Conservation (phyloP, 64 coral and sea anemone species). For the Cladopsammia gracilis region DNA sequence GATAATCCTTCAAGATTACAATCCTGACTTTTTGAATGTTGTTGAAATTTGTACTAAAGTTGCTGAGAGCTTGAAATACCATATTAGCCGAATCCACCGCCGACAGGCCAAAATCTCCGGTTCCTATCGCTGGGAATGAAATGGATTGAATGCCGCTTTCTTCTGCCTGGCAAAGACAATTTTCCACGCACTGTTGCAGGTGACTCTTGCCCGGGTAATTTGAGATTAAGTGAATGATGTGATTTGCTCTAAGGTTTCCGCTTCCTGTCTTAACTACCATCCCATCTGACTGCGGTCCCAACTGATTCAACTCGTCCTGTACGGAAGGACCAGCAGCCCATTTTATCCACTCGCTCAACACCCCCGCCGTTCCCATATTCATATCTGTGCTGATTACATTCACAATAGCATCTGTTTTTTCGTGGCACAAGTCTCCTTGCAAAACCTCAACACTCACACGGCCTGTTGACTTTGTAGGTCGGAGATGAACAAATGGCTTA, state of each 20-base stretch:
- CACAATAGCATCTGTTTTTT: conserved; percentile 75
- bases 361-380: conserved; percentile 81
- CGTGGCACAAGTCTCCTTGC: conserved; percentile 62
- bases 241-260: conserved; percentile 25
- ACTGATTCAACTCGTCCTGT: conserved; percentile 56
- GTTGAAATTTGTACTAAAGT: conserved; percentile 9
- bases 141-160: conserved; percentile 7
- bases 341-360: conserved; percentile 68
- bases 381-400: conserved; percentile 77
- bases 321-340: conserved; percentile 10
- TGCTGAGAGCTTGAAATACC: conserved; percentile 53
- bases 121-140: conserved; percentile 55
- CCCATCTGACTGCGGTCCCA: conserved; percentile 63
- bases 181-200: conserved; percentile 32
- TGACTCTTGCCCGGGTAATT: neutral
- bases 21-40: neutral
- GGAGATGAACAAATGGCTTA: neutral
- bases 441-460: conserved; percentile 11
- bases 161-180: conserved; percentile 34
- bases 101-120: conserved; percentile 43
- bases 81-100: conserved; percentile 50
- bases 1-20: neutral
- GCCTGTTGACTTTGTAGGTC: neutral
- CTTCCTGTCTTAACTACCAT: conserved; percentile 67
- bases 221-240: conserved; percentile 40